Evolutionary conservation across 2,888 invertebrate species (phyloP).

Genomic region (Dynastes hyllus): DNA sequence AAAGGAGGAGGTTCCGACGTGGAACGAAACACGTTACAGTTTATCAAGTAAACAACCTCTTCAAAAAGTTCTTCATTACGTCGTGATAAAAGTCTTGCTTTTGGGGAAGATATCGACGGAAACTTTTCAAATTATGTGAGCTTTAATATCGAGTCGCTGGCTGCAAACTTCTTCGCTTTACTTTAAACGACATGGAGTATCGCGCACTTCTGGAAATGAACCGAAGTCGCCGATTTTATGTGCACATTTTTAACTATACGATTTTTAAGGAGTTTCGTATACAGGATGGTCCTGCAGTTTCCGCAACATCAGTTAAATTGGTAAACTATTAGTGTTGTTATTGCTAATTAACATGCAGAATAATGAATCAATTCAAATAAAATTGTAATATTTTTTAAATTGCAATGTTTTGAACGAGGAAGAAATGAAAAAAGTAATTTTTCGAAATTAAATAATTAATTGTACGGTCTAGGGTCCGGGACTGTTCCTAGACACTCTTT

Average conservation of each 20-base stretch:
- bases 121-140: conserved; percentile 25
- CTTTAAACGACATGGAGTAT: background rate
- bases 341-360: no score
- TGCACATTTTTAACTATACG: background rate
- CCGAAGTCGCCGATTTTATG: background rate
- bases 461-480: no score
- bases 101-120: conserved; percentile 6
- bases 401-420: no score
- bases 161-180: conserved; percentile 19
- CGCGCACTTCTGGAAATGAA: background rate
- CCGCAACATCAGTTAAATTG: no score
- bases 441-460: no score
- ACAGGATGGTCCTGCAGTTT: no score
- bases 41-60: conserved; percentile 26
- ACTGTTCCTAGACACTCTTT: no score
- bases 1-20: background rate
- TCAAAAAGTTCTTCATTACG: conserved; percentile 29
- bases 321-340: no score
- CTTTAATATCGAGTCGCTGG: conserved; percentile 22
- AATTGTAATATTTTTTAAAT: no score
- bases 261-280: no score
- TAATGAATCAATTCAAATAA: no score
- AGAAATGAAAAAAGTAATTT: no score
- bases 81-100: conserved; percentile 13
- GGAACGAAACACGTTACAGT: conserved; percentile 22